These are phyloP conservation scores for Dasypogon diadema DNA, from an alignment of 2,888 invertebrate genomes.

Conservation along the genomic window DNA sequence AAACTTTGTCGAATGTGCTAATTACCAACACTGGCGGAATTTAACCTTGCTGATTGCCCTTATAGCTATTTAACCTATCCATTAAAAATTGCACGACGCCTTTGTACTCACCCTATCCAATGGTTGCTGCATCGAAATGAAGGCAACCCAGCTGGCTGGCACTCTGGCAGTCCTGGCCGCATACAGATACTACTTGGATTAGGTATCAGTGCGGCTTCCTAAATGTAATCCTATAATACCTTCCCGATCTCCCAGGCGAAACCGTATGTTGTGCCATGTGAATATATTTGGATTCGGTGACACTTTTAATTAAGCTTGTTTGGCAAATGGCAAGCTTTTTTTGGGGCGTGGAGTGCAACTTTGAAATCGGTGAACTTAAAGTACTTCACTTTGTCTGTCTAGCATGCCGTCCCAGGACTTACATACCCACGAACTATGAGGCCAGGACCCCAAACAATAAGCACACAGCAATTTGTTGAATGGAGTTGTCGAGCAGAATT, in stretches of 20 bases:
- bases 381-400: conserved; percentile 42
- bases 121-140: neutral
- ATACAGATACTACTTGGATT: conserved; percentile 17
- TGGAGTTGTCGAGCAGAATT: conserved; percentile 42
- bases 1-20: conserved; percentile 44
- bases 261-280: conserved; percentile 5
- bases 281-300: conserved; percentile 46
- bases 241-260: neutral
- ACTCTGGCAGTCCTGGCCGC: neutral
- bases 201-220: conserved; percentile 46
- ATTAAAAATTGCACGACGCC: conserved; percentile 18
- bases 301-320: conserved; percentile 55
- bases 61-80: conserved; percentile 36
- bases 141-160: neutral
- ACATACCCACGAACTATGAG: no score
- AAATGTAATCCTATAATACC: conserved; percentile 43
- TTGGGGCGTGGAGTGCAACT: conserved; percentile 26
- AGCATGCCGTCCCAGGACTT: neutral
- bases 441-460: neutral
- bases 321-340: conserved; percentile 43
- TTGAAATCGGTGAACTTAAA: conserved; percentile 45
- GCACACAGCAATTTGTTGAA: conserved; percentile 46
- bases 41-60: conserved; percentile 19
- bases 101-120: neutral
- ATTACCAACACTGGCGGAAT: conserved; percentile 22